These are phyloP conservation scores for Cataglyphis cursor DNA, from an alignment of 2,888 invertebrate genomes.

Conservation along the genomic window DNA sequence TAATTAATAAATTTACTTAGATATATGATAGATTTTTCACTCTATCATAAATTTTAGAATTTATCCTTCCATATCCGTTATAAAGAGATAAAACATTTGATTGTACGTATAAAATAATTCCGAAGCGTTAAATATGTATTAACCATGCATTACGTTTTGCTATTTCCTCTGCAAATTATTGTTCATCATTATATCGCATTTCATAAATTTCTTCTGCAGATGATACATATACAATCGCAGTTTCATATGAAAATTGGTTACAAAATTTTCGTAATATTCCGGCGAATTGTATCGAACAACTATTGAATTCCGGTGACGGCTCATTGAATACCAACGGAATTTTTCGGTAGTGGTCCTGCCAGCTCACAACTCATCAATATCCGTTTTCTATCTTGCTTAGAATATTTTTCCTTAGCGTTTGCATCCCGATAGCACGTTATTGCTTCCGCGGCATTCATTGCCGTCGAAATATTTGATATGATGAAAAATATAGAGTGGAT, in stretches of 20 bases:
- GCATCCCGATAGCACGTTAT: slow-evolving; percentile 49
- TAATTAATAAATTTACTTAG: neutral
- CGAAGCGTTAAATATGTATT: neutral
- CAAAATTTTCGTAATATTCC: slow-evolving; percentile 44
- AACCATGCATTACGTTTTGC: neutral
- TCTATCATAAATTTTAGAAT: neutral
- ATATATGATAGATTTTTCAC: neutral
- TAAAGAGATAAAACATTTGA: neutral
- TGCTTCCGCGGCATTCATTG: slow-evolving; percentile 50
- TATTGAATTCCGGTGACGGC: slow-evolving; percentile 47
- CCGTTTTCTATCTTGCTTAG: slow-evolving; percentile 52
- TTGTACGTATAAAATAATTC: slow-evolving; percentile 20
- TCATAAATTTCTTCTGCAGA: neutral
- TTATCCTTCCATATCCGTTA: neutral
- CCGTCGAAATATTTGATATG: slow-evolving; percentile 40
- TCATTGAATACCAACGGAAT: slow-evolving; percentile 45
- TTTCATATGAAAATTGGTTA: slow-evolving; percentile 31
- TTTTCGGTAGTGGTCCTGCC: slow-evolving; percentile 49
- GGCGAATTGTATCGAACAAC: slow-evolving; percentile 23
- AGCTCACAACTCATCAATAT: slow-evolving; percentile 48
- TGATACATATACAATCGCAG: neutral
- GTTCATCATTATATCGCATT: neutral
- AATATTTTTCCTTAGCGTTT: slow-evolving; percentile 55
- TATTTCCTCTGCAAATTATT: slow-evolving; percentile 9
- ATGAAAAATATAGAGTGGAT: slow-evolving; percentile 43